phyloP scores from a whole-genome alignment of 2,113 vertebrate species.

The Leucopsar rothschildi region DNA sequence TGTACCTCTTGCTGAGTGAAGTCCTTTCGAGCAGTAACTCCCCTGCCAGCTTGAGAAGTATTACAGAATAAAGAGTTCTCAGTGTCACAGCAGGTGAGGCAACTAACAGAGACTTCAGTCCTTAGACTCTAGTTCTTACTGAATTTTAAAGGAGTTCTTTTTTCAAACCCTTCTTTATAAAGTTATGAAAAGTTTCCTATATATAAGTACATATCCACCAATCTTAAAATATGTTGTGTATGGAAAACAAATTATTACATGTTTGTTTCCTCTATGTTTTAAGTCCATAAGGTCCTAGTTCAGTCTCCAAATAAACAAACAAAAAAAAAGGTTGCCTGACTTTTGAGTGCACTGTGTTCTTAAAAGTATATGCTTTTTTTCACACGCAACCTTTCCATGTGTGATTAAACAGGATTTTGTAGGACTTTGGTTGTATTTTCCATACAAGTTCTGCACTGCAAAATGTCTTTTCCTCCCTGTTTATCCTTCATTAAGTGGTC shows the following conservation, averaged over 20 bases:
- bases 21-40: conserved; percentile 37
- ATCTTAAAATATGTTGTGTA: background rate
- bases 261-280: background rate
- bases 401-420: background rate
- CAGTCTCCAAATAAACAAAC: background rate
- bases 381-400: background rate
- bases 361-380: background rate
- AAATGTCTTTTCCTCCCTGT: background rate
- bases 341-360: background rate
- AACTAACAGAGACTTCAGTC: conserved; percentile 39
- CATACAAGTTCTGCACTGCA: background rate
- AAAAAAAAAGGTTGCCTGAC: background rate
- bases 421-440: background rate
- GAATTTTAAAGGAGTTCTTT: conserved; percentile 45
- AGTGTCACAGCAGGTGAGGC: conserved; percentile 49
- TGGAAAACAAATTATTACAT: background rate
- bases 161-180: background rate
- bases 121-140: background rate
- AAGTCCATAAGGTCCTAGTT: background rate
- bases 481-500: background rate
- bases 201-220: background rate
- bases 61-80: conserved; percentile 29
- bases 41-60: conserved; percentile 5
- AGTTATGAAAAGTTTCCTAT: background rate
- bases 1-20: conserved; percentile 37